phyloP scores from a whole-genome alignment of 2,113 vertebrate species.

The Xiphias gladius region DNA sequence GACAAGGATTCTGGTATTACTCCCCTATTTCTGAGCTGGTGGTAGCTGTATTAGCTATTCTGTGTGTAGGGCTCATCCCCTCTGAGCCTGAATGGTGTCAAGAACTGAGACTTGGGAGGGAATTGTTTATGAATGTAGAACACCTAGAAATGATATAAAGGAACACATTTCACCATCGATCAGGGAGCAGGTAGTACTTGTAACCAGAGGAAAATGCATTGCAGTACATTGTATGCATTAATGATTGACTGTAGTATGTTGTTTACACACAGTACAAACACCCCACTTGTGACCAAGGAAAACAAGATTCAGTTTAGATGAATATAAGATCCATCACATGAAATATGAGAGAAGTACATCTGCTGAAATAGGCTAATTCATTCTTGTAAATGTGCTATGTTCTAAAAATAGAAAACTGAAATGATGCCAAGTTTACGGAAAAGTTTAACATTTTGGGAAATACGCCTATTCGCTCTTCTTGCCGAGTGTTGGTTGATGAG shows the following conservation, averaged over 20 bases:
- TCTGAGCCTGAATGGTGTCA: constrained; percentile 56
- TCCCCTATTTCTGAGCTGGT: constrained; percentile 43
- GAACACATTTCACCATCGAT: constrained; percentile 23
- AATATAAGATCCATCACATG: background rate
- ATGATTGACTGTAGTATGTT: background rate
- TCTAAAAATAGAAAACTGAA: background rate
- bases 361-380: background rate
- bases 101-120: constrained; percentile 56
- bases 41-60: constrained; percentile 63
- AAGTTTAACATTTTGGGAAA: no score
- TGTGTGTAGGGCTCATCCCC: constrained; percentile 63
- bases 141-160: constrained; percentile 32
- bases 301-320: background rate
- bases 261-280: background rate
- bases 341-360: background rate
- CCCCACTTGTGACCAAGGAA: background rate
- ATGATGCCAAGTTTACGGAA: background rate
- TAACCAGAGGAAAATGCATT: constrained; percentile 4
- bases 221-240: background rate
- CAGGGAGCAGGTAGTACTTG: constrained; percentile 30
- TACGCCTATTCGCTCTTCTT: background rate
- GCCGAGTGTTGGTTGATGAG: background rate
- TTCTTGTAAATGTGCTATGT: background rate
- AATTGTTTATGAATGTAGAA: constrained; percentile 61
- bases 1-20: constrained; percentile 57